These are phyloP conservation scores for Heliconius melpomene DNA, from an alignment of 1,140 invertebrate species.

Conservation along the genomic window DNA sequence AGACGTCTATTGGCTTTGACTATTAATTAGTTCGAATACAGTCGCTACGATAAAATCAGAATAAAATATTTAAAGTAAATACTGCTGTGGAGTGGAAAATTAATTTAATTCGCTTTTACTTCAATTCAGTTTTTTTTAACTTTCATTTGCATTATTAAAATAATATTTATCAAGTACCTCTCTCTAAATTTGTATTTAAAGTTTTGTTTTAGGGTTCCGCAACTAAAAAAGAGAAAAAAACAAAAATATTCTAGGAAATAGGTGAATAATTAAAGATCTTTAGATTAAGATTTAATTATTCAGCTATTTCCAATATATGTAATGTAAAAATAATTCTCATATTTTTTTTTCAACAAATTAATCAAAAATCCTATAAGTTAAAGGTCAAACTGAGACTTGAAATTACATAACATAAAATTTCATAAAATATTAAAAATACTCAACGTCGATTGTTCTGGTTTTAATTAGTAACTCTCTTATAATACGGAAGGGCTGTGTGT, in stretches of 20 bases:
- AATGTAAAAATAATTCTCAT: no score
- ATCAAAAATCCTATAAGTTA: not conserved
- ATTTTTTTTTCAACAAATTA: not conserved
- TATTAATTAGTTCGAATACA: conserved; percentile 13
- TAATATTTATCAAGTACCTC: no score
- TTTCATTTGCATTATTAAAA: not conserved
- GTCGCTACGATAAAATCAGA: not conserved
- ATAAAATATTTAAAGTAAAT: conserved; percentile 13
- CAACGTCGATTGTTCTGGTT: conserved; percentile 9
- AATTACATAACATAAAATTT: not conserved
- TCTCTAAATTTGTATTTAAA: not conserved
- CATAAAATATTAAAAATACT: not conserved
- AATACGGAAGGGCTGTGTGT: conserved; percentile 29
- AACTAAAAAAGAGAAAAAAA: no score
- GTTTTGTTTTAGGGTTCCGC: no score
- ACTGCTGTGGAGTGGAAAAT: not conserved
- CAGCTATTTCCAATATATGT: no score
- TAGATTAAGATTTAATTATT: no score
- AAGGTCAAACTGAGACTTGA: not conserved
- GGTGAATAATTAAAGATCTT: no score
- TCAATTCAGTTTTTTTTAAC: not conserved
- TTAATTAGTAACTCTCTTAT: conserved; percentile 34
- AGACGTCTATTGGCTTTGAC: conserved; percentile 10
- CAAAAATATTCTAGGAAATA: no score
- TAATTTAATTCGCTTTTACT: not conserved